phyloP scores from a whole-genome alignment of 2,888 invertebrate genomes.

The Linyphia triangularis region DNA sequence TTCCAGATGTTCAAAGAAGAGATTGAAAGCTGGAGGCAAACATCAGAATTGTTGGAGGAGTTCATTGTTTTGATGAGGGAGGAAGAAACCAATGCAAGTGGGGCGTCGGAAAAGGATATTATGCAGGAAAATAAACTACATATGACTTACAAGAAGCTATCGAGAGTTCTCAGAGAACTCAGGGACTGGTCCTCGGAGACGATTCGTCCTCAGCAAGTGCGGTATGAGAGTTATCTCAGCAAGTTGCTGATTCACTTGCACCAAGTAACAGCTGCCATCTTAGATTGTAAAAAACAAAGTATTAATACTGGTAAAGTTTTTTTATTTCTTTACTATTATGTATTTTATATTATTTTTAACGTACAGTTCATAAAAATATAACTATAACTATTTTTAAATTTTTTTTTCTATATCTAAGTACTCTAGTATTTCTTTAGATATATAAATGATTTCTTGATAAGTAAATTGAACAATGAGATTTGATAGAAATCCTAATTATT shows the following conservation, averaged over 20 bases:
- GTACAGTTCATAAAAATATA: no score
- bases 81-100: conserved; percentile 29
- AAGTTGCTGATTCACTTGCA: conserved; percentile 75
- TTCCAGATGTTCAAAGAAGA: conserved; percentile 32
- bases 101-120: conserved; percentile 28
- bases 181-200: conserved; percentile 60
- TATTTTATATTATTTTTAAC: not conserved
- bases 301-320: conserved; percentile 45
- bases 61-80: conserved; percentile 48
- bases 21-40: conserved; percentile 36
- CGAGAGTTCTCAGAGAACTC: conserved; percentile 31
- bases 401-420: no score
- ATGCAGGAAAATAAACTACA: conserved; percentile 60
- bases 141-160: conserved; percentile 61
- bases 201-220: conserved; percentile 29
- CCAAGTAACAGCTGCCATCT: conserved; percentile 75
- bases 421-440: no score
- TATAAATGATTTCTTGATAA: no score
- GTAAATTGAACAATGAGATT: no score
- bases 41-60: conserved; percentile 16
- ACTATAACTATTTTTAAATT: no score
- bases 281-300: conserved; percentile 74
- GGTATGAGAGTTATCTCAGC: conserved; percentile 73
- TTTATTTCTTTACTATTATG: not conserved
- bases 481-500: no score